Conservation (phyloP, 2,113 vertebrate genomes). For the Cathartes aura region DNA sequence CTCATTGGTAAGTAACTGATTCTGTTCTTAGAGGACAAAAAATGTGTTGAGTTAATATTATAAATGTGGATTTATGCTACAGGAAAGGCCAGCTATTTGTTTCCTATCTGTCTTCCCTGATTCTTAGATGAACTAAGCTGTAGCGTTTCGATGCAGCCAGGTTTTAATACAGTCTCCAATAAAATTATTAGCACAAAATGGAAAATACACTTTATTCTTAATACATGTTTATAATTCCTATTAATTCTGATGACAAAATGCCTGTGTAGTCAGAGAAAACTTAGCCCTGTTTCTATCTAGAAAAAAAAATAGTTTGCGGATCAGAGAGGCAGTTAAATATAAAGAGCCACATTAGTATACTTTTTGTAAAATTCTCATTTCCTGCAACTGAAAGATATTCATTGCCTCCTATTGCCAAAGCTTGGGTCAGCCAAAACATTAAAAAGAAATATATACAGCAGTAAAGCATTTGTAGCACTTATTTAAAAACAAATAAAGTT, state of each 20-base stretch:
- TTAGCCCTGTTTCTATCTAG: background rate
- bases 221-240: background rate
- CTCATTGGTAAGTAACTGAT: background rate
- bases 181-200: background rate
- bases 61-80: background rate
- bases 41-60: background rate
- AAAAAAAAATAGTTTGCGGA: background rate
- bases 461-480: slow-evolving; percentile 26
- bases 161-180: background rate
- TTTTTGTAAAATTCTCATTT: slow-evolving; percentile 28
- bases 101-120: background rate
- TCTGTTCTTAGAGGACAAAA: slow-evolving; percentile 29
- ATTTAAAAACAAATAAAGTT: slow-evolving; percentile 47
- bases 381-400: background rate
- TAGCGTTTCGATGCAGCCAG: background rate
- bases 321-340: background rate
- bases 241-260: slow-evolving; percentile 1
- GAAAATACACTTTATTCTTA: background rate
- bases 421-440: slow-evolving; percentile 39
- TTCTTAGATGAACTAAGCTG: background rate
- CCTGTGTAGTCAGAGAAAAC: background rate
- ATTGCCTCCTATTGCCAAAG: slow-evolving; percentile 29
- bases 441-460: slow-evolving; percentile 53
- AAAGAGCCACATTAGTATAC: background rate
- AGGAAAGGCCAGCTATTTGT: background rate